Percentiles rank a stretch among this genome's conserved stretches.
Conservation (phyloP, 35 echinoderm and acorn worm genomes). For the Ophiothrix spiculata region DNA sequence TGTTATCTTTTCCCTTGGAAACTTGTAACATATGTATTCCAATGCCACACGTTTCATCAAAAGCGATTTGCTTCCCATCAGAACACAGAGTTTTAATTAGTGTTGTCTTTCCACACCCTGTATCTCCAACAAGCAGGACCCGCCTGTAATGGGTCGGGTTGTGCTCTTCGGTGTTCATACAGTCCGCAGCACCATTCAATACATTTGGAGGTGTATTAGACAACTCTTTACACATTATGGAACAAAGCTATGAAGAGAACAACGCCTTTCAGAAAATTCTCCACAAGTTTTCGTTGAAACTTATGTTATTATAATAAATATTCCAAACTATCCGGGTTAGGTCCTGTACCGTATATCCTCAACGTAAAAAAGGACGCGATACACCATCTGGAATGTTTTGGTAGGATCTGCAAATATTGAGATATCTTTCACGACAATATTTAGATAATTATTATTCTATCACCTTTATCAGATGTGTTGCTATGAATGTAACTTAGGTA, state of each 20-base stretch:
- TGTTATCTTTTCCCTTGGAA: background rate
- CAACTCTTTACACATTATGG: background rate
- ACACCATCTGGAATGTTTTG: background rate
- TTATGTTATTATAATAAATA: background rate
- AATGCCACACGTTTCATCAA: background rate
- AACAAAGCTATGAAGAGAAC: background rate
- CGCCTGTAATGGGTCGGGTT: background rate
- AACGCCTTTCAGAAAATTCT: background rate
- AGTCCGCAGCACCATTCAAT: background rate
- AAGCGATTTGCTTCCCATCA: background rate
- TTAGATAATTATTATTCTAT: background rate
- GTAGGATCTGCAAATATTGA: background rate
- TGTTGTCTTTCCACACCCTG: background rate
- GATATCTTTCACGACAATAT: background rate
- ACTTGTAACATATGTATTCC: background rate
- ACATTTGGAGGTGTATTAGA: background rate
- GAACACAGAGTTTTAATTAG: background rate
- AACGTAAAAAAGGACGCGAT: background rate
- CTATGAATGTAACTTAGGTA: background rate
- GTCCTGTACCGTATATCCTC: background rate
- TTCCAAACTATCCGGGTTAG: background rate
- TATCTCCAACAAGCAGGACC: background rate
- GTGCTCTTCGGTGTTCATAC: background rate
- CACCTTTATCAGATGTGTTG: background rate
- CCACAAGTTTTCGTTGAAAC: background rate